Conservation (phyloP, 2,113 vertebrate species). For the Barbus barbus region DNA sequence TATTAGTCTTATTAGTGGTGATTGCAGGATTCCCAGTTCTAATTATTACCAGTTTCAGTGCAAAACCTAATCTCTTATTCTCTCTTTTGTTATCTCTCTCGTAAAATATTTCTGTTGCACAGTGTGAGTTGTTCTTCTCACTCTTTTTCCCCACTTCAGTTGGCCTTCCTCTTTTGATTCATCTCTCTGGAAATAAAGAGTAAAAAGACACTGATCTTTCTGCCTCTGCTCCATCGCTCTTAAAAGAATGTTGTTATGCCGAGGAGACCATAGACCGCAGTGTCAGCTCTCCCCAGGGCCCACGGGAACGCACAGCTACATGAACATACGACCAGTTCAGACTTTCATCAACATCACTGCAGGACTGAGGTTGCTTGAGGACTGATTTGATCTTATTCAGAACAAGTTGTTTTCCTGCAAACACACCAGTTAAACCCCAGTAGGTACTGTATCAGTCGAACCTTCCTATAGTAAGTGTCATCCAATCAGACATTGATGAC, state of each 20-base stretch:
- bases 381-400: not conserved
- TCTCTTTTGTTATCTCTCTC: not conserved
- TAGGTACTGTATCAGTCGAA: not conserved
- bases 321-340: not conserved
- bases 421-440: not conserved
- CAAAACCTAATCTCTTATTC: slow-evolving; percentile 1
- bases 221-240: slow-evolving; percentile 6
- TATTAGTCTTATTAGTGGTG: slow-evolving; percentile 9
- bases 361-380: not conserved
- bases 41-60: slow-evolving; percentile 23
- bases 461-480: not conserved
- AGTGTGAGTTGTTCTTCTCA: not conserved
- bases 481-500: not conserved
- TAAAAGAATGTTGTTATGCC: not conserved
- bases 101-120: slow-evolving; percentile 21
- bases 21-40: slow-evolving; percentile 16
- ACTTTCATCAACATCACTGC: slow-evolving; percentile 1
- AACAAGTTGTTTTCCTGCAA: not conserved
- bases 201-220: slow-evolving; percentile 1
- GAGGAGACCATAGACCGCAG: not conserved
- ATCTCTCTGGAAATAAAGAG: not conserved
- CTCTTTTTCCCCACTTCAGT: slow-evolving; percentile 2
- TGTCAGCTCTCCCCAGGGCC: slow-evolving; percentile 20
- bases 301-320: not conserved
- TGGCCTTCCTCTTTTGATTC: slow-evolving; percentile 23